Evolutionary conservation across 2,888 invertebrate genomes (phyloP), one percentile per base, ranked within the genome.

Genomic region (Metellina segmentata): DNA sequence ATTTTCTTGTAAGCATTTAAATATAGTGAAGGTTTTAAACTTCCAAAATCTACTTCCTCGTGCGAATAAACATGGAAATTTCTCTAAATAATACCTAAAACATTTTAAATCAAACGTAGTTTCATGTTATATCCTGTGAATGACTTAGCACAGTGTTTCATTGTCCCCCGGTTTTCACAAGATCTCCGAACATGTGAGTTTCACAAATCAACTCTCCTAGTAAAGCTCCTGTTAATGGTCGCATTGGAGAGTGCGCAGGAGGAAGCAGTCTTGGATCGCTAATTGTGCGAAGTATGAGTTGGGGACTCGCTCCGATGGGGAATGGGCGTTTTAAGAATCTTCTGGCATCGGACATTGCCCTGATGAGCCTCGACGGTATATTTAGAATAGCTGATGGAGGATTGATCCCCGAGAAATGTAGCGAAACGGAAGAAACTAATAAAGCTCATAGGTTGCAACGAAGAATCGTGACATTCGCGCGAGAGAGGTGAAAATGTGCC

Each of bases 211-310:
- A 51, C 51, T 77, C 51, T n/a, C 52, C n/a, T 81, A 70, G 81
- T 70, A 81, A 82, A 70, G 34, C 79, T 61, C 34, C 79, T 75
- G 85, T 75, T 52, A 75, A 85, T 85, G 74, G 52, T n/a, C 9
- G 74, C 49, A 82, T 82, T 82, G 71, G 74, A 72, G 52, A 82
- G 52, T 51, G 49, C 51, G 19, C 16, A 53, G 74, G 16, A 16
- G 16, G 34, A 51, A 61, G 74, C 13, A 53, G 85, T 85, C 71
- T 85, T 85, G 85, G 85, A 85, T 85, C 53, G 85, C 52, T 85
- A 85, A 85, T 85, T 85, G 75, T n/a, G 85, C 53, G 34, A 85
- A 34, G 20, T 85, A 53, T 75, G 71, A 71, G 11, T 82, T 19
- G 5, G 82, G 72, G 82, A 51, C 72, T 19, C 70, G 82, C 72